These are phyloP conservation scores for Graphium colonna DNA, from an alignment of 2,888 invertebrate species.

Conservation along the genomic window DNA sequence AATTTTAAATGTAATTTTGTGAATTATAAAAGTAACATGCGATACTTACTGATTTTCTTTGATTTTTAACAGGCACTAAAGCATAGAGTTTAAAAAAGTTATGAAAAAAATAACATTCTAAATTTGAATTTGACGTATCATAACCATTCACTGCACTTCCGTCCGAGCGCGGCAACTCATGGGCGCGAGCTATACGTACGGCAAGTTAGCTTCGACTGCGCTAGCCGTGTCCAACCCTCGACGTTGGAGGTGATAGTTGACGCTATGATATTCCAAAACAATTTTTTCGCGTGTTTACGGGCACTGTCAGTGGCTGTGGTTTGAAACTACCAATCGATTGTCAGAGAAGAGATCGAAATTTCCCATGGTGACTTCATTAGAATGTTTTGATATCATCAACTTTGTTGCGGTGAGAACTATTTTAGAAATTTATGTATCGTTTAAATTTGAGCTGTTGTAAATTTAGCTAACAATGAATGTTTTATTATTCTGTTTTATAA, in stretches of 20 bases:
- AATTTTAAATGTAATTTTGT: not conserved
- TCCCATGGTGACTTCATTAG: no score
- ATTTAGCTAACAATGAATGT: no score
- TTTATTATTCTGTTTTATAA: no score
- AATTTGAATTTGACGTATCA: not conserved
- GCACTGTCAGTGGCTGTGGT: not conserved
- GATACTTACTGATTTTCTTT: not conserved
- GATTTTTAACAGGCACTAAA: not conserved
- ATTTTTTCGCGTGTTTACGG: slow-evolving; percentile 1
- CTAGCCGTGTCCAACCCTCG: slow-evolving; percentile 13
- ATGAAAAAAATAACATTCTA: slow-evolving; percentile 3
- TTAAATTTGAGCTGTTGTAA: no score
- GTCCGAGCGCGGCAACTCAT: slow-evolving; percentile 16
- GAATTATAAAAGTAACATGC: not conserved
- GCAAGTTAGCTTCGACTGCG: slow-evolving; percentile 45
- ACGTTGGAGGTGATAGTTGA: not conserved
- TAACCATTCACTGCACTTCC: slow-evolving; percentile 23
- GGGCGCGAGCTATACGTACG: slow-evolving; percentile 34
- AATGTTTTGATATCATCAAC: no score
- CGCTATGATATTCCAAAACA: slow-evolving; percentile 4
- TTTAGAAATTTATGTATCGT: no score
- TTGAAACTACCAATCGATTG: not conserved
- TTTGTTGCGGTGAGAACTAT: no score
- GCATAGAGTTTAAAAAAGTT: not conserved
- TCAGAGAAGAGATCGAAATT: not conserved